Base-by-base conservation (phyloP, 2,888 invertebrate genomes). In the Tridacna crocea region DNA sequence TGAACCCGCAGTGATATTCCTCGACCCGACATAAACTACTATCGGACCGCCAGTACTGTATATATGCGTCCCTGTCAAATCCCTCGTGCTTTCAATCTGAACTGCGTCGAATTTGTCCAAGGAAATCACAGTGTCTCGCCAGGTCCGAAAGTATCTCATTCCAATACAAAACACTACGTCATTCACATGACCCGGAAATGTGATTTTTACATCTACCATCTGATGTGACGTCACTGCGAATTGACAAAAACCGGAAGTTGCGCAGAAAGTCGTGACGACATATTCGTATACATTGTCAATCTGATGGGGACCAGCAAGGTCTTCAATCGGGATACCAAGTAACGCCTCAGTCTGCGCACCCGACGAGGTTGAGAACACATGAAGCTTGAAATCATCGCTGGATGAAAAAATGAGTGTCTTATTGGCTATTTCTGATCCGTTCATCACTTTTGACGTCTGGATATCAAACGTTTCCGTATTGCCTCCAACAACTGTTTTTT, bases 221-320 rank as follows among this genome's bases (percentile, higher is more conserved):
- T 77, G 51, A 12, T 72, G 11, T 10, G 85, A 79, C 11, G 85
- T 79, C 8, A 85, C 72, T 24, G 81, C 77, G 0, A 85, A 13
- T 65, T 85, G 85, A 51, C 85, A 85, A 61, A 61, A 83, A 0
- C 85, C 85, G 22, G 81, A 79, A 3, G 77, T 75, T 19, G 76
- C 83, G 66, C 85, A 85, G 72, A 85, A 85, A 10, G 83, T 85
- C 4, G 81, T 27, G 11, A 79, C 79, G 15, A 70, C 74, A 65
- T 81, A 83, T 27, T 77, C 78, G 47, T 79, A 82, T 0, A 72
- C 73, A 55, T 58, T 55, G 24, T 68, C 27, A 15, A 70, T 70
- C 36, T 70, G 55, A 11, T 27, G 55, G 0, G 70, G 51, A 8
- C 77, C 79, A 1, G 46, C 19, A 22, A 83, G 66, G 0, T 65